These are phyloP conservation scores for Schrankia costaestrigalis DNA, from an alignment of 2,888 invertebrate genomes.

Conservation along the genomic window DNA sequence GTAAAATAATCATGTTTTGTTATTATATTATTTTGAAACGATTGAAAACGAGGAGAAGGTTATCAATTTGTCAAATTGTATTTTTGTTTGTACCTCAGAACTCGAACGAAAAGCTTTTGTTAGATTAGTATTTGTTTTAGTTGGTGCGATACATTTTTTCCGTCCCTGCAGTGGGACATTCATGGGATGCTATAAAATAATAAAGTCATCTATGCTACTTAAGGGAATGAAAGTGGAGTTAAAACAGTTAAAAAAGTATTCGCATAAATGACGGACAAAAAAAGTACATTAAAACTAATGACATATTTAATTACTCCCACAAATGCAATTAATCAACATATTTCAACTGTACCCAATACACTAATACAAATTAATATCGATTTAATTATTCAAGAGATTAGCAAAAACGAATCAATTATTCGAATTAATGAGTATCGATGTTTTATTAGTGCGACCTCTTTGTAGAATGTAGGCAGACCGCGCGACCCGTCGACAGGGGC, in stretches of 20 bases:
- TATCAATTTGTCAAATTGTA: no score
- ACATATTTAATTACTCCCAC: no score
- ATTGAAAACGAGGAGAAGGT: no score
- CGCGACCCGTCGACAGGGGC: conserved; percentile 31
- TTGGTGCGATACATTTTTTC: neutral
- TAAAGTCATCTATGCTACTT: no score
- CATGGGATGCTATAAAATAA: neutral
- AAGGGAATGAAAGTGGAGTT: no score
- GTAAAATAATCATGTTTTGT: no score
- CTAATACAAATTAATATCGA: conserved; percentile 6
- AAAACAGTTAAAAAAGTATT: no score
- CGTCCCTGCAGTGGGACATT: neutral
- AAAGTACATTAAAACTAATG: no score
- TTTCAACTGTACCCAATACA: neutral
- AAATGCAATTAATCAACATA: neutral
- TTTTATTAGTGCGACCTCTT: conserved; percentile 24
- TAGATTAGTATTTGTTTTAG: conserved; percentile 1
- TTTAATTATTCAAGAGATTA: conserved; percentile 26
- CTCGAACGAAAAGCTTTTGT: no score
- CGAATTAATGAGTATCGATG: conserved; percentile 33
- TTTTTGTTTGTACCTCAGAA: no score
- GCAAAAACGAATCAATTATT: conserved; percentile 28
- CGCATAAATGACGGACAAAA: no score
- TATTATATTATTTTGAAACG: no score
- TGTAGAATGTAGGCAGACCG: conserved; percentile 12